These are phyloP conservation scores for Menura novaehollandiae DNA, from an alignment of 2,113 vertebrate species.

Conservation along the genomic window DNA sequence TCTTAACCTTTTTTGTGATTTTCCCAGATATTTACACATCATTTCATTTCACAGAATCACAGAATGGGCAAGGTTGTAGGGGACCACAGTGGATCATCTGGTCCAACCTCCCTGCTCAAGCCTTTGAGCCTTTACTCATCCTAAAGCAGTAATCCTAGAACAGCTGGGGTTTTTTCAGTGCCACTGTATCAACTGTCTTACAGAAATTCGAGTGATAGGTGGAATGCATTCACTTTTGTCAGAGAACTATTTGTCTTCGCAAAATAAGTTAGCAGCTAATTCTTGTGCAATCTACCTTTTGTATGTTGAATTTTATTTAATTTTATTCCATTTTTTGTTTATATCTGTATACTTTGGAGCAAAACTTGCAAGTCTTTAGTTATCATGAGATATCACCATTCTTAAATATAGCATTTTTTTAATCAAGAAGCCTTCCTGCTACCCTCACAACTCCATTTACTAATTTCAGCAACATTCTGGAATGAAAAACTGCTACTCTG, in stretches of 20 bases:
- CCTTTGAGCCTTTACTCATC: too few species aligned
- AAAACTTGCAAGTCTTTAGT: neutral
- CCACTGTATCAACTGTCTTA: neutral
- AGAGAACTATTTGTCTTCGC: neutral
- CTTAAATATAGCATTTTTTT: neutral
- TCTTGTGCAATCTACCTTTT: neutral
- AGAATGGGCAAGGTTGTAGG: neutral
- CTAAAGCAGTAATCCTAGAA: neutral
- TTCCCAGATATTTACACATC: neutral
- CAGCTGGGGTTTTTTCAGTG: neutral
- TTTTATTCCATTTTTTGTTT: neutral
- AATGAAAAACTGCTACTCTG: neutral
- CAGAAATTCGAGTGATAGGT: neutral
- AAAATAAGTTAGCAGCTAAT: neutral
- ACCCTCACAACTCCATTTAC: neutral
- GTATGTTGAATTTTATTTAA: neutral
- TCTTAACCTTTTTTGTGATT: neutral
- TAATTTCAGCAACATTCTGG: neutral
- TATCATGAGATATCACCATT: neutral
- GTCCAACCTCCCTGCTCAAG: neutral
- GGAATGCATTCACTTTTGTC: neutral
- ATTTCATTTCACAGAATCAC: neutral
- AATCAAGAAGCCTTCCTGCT: neutral
- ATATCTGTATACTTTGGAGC: neutral
- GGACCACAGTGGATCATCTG: neutral